A percentile compares a stretch with the other conserved stretches of the same genome.
Evolutionary conservation across 2,888 invertebrate genomes (phyloP).

Genomic region (Drosophila koepferae): DNA sequence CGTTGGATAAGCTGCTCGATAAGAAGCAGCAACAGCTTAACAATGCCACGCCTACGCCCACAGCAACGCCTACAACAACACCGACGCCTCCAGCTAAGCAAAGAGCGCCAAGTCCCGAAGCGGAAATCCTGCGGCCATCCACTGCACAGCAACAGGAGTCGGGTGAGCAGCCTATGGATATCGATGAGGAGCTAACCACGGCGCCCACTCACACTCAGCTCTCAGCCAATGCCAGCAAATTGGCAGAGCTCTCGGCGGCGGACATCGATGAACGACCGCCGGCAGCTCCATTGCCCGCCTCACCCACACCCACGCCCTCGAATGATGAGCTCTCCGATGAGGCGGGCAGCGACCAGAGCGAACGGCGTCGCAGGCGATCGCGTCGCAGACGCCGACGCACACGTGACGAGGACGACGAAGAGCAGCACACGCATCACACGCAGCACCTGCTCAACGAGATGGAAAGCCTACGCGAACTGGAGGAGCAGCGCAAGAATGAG

Average conservation of each 20-base stretch:
- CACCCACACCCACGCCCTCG: conserved; percentile 72
- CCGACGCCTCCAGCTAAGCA: conserved; percentile 15
- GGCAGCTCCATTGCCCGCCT: conserved; percentile 82
- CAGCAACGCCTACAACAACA: conserved; percentile 2
- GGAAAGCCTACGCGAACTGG: conserved; percentile 79
- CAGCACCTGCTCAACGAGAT: conserved; percentile 82
- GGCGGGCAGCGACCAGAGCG: conserved; percentile 56
- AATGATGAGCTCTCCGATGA: conserved; percentile 74
- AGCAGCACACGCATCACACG: conserved; percentile 82
- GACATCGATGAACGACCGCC: conserved; percentile 82
- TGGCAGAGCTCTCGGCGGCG: conserved; percentile 69
- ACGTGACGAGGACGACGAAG: conserved; percentile 67
- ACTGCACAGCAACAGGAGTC: conserved; percentile 45
- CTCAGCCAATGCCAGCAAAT: conserved; percentile 63
- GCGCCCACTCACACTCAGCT: conserved; percentile 76
- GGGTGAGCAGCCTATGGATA: conserved; percentile 82
- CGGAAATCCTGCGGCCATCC: not conserved
- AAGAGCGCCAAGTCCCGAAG: conserved; percentile 1
- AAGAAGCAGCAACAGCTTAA: conserved; percentile 85
- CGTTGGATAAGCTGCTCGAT: conserved; percentile 87
- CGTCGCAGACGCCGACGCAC: conserved; percentile 53
- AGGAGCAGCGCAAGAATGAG: conserved; percentile 80
- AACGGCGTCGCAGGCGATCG: conserved; percentile 60
- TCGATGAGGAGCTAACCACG: conserved; percentile 81
- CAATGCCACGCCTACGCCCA: conserved; percentile 38